Base-by-base conservation (phyloP, 2,113 vertebrate species). In the Forbesichthys agassizii region DNA sequence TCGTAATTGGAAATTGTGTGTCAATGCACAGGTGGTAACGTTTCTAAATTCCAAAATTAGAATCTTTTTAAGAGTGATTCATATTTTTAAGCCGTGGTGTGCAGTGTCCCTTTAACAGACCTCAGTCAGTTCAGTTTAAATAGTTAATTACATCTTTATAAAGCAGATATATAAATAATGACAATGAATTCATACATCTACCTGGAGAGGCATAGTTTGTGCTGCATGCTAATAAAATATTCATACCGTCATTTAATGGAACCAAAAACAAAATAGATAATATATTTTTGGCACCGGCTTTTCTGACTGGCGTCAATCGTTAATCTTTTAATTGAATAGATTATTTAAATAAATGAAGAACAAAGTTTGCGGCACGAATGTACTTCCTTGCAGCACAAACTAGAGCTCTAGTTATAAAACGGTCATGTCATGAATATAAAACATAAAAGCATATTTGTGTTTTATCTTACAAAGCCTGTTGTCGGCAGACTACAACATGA, bases 141-240 rank as follows among this genome's bases (percentile, higher is more conserved):
- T 66, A 86, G 80, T 87, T 85, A 83, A 83, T 84, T 88, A 89
- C 81, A 88, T 83, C 76, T 86, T 86, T 86, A 87, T 69, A 75
- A 80, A 74, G 78, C 84, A 81, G 73, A 77, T 65, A 85, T 84
- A 90, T 91, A 91, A 92, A 91, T 90, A 91, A 82, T 74, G 48
- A 88, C 74, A 74, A 82, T 79, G 72, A 83, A 73, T 84, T 77
- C 78, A 74, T 83, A 86, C 88, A 80, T 74, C 79, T 87, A 83
- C 77, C 36, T 42, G 74, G 64, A 66, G 33, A 46, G 77, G 70
- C 70, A 79, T 61, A 76, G 47, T 77, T 77, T 72, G 75, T 80
- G 73, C 64, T 71, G 76, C 78, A 6, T 64, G 14, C 48, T 36
- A 11, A 42, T 36, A 65, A n/a, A 42, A 42, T 42, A 8, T 42